Evolutionary conservation across 2,797 vertebrate species (phyloP), one percentile per base, ranked within the genome.

Genomic region (Rhinogobio ventralis): DNA sequence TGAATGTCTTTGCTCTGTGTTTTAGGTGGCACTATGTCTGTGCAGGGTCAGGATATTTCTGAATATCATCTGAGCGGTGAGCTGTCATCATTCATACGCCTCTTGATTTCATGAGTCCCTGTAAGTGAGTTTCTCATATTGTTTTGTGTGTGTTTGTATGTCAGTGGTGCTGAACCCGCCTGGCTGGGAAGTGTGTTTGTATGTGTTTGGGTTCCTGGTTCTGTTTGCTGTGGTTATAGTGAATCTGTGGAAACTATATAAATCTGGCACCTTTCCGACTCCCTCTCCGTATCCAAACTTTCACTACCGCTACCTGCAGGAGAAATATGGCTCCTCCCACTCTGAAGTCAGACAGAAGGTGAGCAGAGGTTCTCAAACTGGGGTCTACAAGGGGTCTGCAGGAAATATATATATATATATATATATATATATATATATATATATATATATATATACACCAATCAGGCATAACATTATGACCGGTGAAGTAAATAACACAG

Each of bases 211-310:
- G 3, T 97, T 97, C 81, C 82, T 98, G 69, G 94, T 94, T 8
- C 93, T 99, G 89, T 94, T 99, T 86, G 95, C 89, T 6, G 93
- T 97, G 0, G 95, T 97, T 0, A 97, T 96, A 2, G 80, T 98
- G 89, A 99, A 97, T 92, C 95, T 99, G 88, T 99, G 98, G 98
- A 99, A 96, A 90, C 92, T 99, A 62, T 99, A 97, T 96, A 97
- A 95, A 33, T 98, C 98, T 0, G 98, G 97, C 15, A 95, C 93
- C 72, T 99, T 98, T 90, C 97, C 98, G 0, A 93, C 96, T 0
- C 98, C 98, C 0, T 99, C 98, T 1, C 98, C 98, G 0, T 99
- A 98, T 91, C 98, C 98, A 2, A 99, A 99, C 94, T 99, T 99
- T 7, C 97, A 99, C 93, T 98, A 98, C 91, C 95, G 96, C 11